Percentiles rank a stretch among this genome's conserved stretches.
Conservation (phyloP, 1,140 invertebrate species). For the Glossosoma conforme region DNA sequence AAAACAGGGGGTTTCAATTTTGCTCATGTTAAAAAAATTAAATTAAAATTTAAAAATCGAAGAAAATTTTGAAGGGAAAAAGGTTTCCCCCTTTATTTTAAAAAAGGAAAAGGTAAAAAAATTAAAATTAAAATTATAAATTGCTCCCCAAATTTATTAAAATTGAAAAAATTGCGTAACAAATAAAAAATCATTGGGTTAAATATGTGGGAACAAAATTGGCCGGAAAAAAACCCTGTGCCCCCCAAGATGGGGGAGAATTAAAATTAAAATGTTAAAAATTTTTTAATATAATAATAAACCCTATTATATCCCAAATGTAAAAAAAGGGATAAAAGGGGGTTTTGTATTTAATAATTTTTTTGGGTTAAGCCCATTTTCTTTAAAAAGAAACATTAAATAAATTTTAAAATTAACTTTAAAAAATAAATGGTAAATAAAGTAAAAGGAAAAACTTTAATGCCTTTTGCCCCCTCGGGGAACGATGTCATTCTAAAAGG, state of each 20-base stretch:
- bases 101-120: slow-evolving; percentile 50
- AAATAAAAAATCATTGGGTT: slow-evolving; percentile 75
- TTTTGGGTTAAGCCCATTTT: slow-evolving; percentile 58
- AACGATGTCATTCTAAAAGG: slow-evolving; percentile 57
- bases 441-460: slow-evolving; percentile 68
- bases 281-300: slow-evolving; percentile 49
- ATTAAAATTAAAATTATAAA: slow-evolving; percentile 61
- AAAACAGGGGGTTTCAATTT: slow-evolving; percentile 60
- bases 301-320: slow-evolving; percentile 55
- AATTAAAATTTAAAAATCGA: slow-evolving; percentile 50
- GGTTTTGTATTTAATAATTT: slow-evolving; percentile 57
- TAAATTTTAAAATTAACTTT: slow-evolving; percentile 54
- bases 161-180: slow-evolving; percentile 69
- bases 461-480: slow-evolving; percentile 65
- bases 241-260: slow-evolving; percentile 57
- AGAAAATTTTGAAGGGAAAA: slow-evolving; percentile 57
- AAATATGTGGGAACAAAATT: slow-evolving; percentile 69
- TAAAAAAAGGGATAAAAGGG: slow-evolving; percentile 57
- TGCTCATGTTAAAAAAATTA: slow-evolving; percentile 62
- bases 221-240: slow-evolving; percentile 62
- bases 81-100: slow-evolving; percentile 48
- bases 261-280: slow-evolving; percentile 46
- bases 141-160: slow-evolving; percentile 70
- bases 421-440: slow-evolving; percentile 64
- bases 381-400: slow-evolving; percentile 58